phyloP scores from a whole-genome alignment of 2,113 vertebrate species.

The Phoxinus phoxinus region DNA sequence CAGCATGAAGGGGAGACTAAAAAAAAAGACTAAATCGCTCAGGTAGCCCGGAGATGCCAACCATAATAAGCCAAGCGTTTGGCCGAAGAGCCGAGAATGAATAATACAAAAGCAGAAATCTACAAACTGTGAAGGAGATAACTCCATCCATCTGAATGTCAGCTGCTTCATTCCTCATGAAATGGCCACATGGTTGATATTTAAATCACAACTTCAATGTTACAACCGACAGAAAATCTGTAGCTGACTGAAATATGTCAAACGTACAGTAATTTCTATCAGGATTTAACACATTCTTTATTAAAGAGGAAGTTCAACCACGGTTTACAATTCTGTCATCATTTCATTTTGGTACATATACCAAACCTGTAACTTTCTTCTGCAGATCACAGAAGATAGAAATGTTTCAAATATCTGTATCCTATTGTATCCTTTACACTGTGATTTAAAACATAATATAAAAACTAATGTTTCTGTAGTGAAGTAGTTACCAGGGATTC shows the following conservation, averaged over 20 bases:
- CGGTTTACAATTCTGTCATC: neutral
- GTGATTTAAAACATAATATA: neutral
- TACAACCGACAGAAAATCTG: neutral
- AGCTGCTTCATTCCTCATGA: constrained; percentile 5
- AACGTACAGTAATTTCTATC: neutral
- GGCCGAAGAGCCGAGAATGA: neutral
- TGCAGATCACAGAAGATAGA: neutral
- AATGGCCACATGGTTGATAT: neutral
- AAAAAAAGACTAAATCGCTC: constrained; percentile 5
- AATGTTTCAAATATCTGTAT: neutral
- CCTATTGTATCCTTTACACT: too few relatives aligned
- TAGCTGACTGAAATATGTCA: neutral
- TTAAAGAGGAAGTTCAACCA: neutral
- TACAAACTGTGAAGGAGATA: constrained; percentile 20
- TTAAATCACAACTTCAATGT: neutral
- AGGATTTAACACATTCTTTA: neutral
- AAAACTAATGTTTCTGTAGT: neutral
- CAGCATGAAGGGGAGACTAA: constrained; percentile 26
- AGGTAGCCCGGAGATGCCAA: neutral
- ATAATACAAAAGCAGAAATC: constrained; percentile 14
- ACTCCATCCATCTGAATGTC: constrained; percentile 20
- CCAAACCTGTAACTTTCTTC: neutral
- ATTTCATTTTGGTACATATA: neutral
- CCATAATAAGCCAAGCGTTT: neutral
- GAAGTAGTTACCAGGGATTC: neutral